Base-by-base conservation (phyloP, 2,797 vertebrate species). In the Dendrocincla fuliginosa region DNA sequence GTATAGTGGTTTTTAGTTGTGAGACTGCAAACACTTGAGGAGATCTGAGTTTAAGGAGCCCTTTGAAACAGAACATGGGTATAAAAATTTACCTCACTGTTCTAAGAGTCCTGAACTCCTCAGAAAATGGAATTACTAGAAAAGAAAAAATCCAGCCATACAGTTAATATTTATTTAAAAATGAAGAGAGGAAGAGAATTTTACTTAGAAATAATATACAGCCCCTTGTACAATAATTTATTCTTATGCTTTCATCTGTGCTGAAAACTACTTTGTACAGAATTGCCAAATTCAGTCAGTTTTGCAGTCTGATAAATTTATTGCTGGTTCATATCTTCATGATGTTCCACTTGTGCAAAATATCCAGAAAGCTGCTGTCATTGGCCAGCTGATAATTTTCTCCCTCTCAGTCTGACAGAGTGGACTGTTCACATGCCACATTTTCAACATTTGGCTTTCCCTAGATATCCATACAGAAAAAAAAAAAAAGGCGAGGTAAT, bases 271-370 rank as follows among this genome's bases (percentile, higher is more conserved):
- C 47, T 71, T 76, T 41, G 16, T 59, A 61, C n/a, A 70, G 52
- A 87, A 89, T 28, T 67, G 37, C 47, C 47, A 76, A 69, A 89
- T 84, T 44, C 32, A 87, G 59, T 74, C 27, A 61, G 17, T 59
- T 94, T 79, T 82, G n/a, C 39, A 84, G 37, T 70, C 60, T 74
- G 75, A 77, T 68, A 70, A 79, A 89, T 89, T 89, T 76, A 84
- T 85, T 83, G 30, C 82, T 87, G 33, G 49, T 80, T 94, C 64
- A 35, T 59, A 52, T 59, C 59, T 89, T 77, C 70, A 18, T 32
- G 11, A 60, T 87, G 30, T 67, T 91, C 44, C 30, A 64, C 70
- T 87, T 87, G 52, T 57, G 74, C 64, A 92, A 85, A 91, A 91
- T 52, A 74, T 49, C 44, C 41, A 80, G 68, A 91, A 84, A 94